phyloP scores from a whole-genome alignment of 2,113 vertebrate genomes.

The Garra rufa region DNA sequence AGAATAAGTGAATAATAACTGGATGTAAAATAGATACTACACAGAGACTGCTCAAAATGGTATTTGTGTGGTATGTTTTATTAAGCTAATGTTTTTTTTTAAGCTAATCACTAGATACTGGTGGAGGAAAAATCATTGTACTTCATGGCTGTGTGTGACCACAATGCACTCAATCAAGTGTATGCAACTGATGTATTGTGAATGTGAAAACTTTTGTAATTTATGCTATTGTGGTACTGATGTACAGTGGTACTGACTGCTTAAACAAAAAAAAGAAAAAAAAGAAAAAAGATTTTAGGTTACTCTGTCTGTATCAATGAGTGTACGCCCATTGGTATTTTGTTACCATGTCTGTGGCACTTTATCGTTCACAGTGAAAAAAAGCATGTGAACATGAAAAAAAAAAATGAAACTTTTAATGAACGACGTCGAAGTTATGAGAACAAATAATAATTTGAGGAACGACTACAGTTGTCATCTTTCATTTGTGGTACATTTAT shows the following conservation, averaged over 20 bases:
- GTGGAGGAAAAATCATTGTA: neutral
- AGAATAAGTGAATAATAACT: neutral
- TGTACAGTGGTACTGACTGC: slow-evolving; percentile 41
- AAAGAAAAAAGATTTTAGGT: neutral
- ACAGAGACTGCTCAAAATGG: neutral
- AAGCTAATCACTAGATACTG: slow-evolving; percentile 7
- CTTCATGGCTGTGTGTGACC: neutral
- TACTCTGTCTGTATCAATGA: slow-evolving; percentile 56
- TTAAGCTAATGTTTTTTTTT: slow-evolving; percentile 4
- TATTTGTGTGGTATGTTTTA: neutral
- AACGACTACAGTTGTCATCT: neutral
- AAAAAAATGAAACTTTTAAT: slow-evolving; percentile 37
- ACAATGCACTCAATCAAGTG: slow-evolving; percentile 54
- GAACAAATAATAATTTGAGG: slow-evolving; percentile 37
- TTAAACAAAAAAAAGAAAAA: slow-evolving; percentile 32
- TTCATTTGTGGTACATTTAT: slow-evolving; percentile 45
- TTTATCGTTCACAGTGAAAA: slow-evolving; percentile 63
- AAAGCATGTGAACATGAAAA: slow-evolving; percentile 44
- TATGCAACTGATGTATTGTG: slow-evolving; percentile 69
- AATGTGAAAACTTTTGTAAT: slow-evolving; percentile 66
- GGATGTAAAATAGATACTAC: neutral
- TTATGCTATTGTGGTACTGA: slow-evolving; percentile 62
- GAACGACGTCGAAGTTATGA: neutral
- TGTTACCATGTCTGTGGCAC: slow-evolving; percentile 70
- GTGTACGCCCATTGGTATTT: slow-evolving; percentile 67